Evolutionary conservation across 2,797 vertebrate species (phyloP), one percentile per base, ranked within the genome.

Genomic region (Morus bassanus): DNA sequence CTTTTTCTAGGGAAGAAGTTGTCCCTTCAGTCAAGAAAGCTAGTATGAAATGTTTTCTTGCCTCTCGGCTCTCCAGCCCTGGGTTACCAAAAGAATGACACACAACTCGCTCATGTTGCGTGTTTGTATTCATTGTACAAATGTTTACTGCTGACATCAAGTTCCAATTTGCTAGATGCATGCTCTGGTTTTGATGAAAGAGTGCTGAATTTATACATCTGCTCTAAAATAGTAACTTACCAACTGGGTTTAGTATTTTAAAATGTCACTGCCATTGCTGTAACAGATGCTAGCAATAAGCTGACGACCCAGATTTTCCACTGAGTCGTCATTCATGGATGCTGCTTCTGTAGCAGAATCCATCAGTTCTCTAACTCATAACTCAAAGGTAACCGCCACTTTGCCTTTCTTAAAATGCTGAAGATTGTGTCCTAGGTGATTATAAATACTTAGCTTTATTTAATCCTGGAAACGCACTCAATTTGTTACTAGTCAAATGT

Each of bases 151-250:
- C 82, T 84, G 91, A 83, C 89, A 61, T 18, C 18, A 8, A 93
- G 85, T 28, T 83, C 68, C 70, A 81, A 10, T 87, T 77, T 83
- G 78, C 84, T 61, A 6, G 31, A 22, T 64, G 53, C 41, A 1
- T 19, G 68, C 73, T 95, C 81, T 86, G 88, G 17, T 83, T 94
- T 93, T 72, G 89, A 89, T 88, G 64, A 78, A 88, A 93, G 81
- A 53, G 65, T 75, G 75, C 86, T 95, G 95, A 93, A 92, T 93
- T 91, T 78, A 54, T 88, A 54, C 41, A 92, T 87, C 90, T 95
- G 64, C 72, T 65, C 78, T 59, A 59, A 93, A 95, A 85, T 83
- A 94, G 81, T 48, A 51, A 69, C 93, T 89, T 81, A 59, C 72
- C 82, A 84, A 63, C 86, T 37, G 64, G 23, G 68, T 59, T 85